Base-by-base conservation (phyloP, 2,888 invertebrate species). In the Parasteatoda lunata region DNA sequence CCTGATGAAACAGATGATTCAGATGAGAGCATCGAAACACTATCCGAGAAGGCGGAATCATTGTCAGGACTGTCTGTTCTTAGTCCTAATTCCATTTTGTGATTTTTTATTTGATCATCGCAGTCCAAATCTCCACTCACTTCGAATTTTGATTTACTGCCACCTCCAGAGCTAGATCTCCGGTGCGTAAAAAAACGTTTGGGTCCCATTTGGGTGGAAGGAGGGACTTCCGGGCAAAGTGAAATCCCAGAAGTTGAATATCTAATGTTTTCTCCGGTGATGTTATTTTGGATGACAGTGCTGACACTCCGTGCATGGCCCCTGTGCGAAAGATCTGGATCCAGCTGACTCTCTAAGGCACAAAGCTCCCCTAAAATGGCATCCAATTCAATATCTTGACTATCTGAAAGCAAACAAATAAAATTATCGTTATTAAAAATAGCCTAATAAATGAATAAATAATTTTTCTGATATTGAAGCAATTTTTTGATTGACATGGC, bases 31-130 rank as follows among this genome's bases (percentile, higher is more conserved):
- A 97, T 95, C 49, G 97, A 97, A 86, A 98, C 97, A 89, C 97
- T 98, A 93, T 99, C 99, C 91, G 98, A 98, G 92, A 98, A 99
- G 15, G 98, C 99, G 11, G 98, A 98, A 93, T 99, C 99, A 93
- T 98, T 98, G 93, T 98, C 98, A 0, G 98, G 98, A 79, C 97
- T 97, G 91, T 98, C 97, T 13, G 97, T 96, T 89, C 97, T 94
- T n/a, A 93, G 91, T 71, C 92, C 93, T 90, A 89, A 73, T 45
- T 86, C 80, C 75, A 83, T 79, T 70, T 88, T 88, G 47, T 86
- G 76, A 69, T 88, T 68, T 89, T 90, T 81, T 73, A 89, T 76
- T 88, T 90, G 72, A 84, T 81, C 75, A 84, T 83, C 77, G 83
- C 84, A 79, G 89, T 90, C 81, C 71, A 81, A 68, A 84, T 91